These are phyloP conservation scores for Actinostola sp. DNA, from an alignment of 92 coral and sea anemone species.

Conservation along the genomic window DNA sequence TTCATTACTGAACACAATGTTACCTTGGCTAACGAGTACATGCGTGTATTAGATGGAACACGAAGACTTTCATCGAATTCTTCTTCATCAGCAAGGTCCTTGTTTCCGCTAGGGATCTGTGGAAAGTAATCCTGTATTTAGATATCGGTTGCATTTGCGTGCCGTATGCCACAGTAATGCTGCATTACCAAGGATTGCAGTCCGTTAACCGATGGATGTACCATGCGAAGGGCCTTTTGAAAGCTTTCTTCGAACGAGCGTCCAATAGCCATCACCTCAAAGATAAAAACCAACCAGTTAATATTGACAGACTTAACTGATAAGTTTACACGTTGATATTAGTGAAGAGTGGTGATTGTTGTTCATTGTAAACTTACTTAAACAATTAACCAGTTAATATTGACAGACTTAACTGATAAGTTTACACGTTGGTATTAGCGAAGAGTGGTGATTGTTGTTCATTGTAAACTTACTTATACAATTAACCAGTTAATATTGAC, in stretches of 20 bases:
- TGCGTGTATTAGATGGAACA: conserved; percentile 96
- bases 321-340: too few relatives aligned
- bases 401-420: too few relatives aligned
- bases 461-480: too few relatives aligned
- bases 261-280: conserved; percentile 96
- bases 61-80: conserved; percentile 74
- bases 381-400: too few relatives aligned
- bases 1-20: too few relatives aligned
- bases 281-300: not conserved
- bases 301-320: too few relatives aligned
- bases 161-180: not conserved
- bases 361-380: too few relatives aligned
- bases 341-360: too few relatives aligned
- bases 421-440: too few relatives aligned
- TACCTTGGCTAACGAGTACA: conserved; percentile 95
- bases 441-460: too few relatives aligned
- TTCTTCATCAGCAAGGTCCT: conserved; percentile 65
- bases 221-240: conserved; percentile 98
- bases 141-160: not conserved
- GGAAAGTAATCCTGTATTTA: not conserved
- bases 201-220: conserved; percentile 97
- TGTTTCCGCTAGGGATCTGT: conserved; percentile 90
- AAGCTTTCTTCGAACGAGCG: conserved; percentile 97
- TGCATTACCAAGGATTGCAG: conserved; percentile 78
- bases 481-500: too few relatives aligned